A percentile compares a stretch with the other conserved stretches of the same genome.
Evolutionary conservation across 2,888 invertebrate genomes (phyloP).

Genomic region (Euzetes globulus): DNA sequence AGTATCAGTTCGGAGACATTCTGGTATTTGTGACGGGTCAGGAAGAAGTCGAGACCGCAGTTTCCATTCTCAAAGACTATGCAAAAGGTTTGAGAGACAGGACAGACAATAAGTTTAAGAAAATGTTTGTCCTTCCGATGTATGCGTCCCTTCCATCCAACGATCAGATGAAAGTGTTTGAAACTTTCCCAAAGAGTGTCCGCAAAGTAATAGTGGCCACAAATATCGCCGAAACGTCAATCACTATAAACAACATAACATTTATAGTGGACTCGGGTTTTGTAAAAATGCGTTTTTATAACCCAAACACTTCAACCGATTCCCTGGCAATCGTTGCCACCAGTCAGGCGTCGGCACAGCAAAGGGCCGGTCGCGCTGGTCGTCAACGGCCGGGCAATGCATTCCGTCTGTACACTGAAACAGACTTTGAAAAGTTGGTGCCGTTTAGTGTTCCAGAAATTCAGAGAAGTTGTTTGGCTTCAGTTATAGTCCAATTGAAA

Average conservation of each 20-base stretch:
- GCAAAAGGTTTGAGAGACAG: slow-evolving; percentile 45
- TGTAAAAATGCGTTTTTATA: slow-evolving; percentile 85
- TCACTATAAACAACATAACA: slow-evolving; percentile 85
- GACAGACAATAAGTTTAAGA: slow-evolving; percentile 42
- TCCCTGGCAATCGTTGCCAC: slow-evolving; percentile 71
- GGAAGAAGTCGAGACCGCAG: slow-evolving; percentile 80
- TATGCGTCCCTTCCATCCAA: slow-evolving; percentile 79
- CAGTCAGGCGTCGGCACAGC: slow-evolving; percentile 79
- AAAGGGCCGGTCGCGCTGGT: slow-evolving; percentile 87
- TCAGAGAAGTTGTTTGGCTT: slow-evolving; percentile 75
- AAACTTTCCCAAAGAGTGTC: slow-evolving; percentile 58
- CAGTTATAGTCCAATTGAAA: slow-evolving; percentile 78
- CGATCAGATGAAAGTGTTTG: slow-evolving; percentile 79
- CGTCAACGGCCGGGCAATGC: slow-evolving; percentile 74
- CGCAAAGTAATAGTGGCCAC: slow-evolving; percentile 88
- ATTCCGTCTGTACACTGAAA: slow-evolving; percentile 59
- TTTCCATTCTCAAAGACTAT: slow-evolving; percentile 39
- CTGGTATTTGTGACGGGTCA: slow-evolving; percentile 86
- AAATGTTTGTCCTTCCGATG: slow-evolving; percentile 70
- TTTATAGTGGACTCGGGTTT: slow-evolving; percentile 94
- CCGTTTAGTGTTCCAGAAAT: slow-evolving; percentile 80
- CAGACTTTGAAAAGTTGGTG: slow-evolving; percentile 63
- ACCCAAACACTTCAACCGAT: slow-evolving; percentile 72
- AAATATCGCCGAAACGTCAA: slow-evolving; percentile 92
- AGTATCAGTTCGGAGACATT: slow-evolving; percentile 70